Evolutionary conservation across 2,113 vertebrate genomes (phyloP).

Genomic region (Nesogale talazaci): DNA sequence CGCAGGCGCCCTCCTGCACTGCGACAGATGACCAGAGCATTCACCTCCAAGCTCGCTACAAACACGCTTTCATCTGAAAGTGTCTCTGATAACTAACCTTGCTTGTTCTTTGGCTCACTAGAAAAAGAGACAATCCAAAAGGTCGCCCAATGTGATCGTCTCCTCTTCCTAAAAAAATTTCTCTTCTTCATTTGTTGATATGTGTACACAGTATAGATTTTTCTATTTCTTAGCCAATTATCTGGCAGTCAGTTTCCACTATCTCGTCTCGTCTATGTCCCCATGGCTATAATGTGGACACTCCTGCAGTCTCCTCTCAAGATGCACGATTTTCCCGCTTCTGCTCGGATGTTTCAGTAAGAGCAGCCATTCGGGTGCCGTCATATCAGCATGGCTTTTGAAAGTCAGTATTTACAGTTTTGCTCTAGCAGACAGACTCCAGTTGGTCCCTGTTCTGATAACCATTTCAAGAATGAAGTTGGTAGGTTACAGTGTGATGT

Average conservation of each 20-base stretch:
- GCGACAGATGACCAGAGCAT: neutral
- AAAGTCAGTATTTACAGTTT: neutral
- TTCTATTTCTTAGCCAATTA: neutral
- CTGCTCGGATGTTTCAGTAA: neutral
- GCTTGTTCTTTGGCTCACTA: neutral
- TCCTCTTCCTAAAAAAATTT: neutral
- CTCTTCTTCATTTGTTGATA: neutral
- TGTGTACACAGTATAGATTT: neutral
- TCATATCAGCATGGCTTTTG: slow-evolving; percentile 21
- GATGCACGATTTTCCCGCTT: neutral
- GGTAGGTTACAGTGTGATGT: neutral
- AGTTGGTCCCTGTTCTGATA: neutral
- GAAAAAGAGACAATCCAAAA: neutral
- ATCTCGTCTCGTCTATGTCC: neutral
- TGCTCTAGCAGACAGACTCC: neutral
- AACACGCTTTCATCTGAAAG: no score
- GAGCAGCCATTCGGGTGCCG: neutral
- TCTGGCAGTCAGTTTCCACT: slow-evolving; percentile 23
- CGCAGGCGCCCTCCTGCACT: neutral
- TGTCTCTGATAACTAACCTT: neutral
- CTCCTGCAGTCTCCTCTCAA: neutral
- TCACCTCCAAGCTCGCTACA: neutral
- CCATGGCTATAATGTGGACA: neutral
- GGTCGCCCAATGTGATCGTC: neutral
- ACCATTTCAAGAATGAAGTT: neutral